Evolutionary conservation across 30 jellyfish, hydroid and myxozoan genomes (phyloP).

Genomic region (Aurelia sp.): DNA sequence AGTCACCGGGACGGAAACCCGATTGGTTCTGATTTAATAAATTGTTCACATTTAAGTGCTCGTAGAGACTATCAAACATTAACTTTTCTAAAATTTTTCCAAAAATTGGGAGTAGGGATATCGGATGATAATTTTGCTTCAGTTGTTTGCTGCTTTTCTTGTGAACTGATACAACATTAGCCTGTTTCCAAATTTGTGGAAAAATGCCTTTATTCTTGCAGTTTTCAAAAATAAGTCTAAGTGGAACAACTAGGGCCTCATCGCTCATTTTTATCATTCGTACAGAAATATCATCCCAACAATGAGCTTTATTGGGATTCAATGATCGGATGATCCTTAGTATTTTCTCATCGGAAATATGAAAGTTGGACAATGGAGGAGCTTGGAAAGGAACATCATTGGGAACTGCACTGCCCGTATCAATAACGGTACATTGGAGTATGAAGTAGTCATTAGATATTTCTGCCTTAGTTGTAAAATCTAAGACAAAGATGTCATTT

Average conservation of each 20-base stretch:
- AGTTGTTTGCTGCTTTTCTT: too few relatives aligned
- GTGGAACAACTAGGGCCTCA: slow-evolving; percentile 79
- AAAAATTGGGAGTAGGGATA: too few relatives aligned
- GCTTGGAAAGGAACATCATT: slow-evolving; percentile 37
- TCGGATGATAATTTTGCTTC: too few relatives aligned
- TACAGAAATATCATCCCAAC: slow-evolving; percentile 37
- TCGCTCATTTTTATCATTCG: slow-evolving; percentile 70
- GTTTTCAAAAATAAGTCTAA: slow-evolving; percentile 40
- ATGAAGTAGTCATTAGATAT: slow-evolving; percentile 49
- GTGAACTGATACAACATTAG: slow-evolving; percentile 54
- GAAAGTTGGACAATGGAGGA: slow-evolving; percentile 50
- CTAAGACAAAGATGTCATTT: slow-evolving; percentile 54
- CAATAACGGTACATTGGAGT: slow-evolving; percentile 59
- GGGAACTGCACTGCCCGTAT: slow-evolving; percentile 63
- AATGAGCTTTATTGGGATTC: too few relatives aligned
- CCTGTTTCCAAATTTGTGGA: slow-evolving; percentile 65
- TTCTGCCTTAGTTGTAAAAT: slow-evolving; percentile 61
- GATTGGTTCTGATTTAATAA: too few relatives aligned
- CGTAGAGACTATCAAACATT: too few relatives aligned
- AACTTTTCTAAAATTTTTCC: too few relatives aligned
- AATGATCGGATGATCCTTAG: neutral
- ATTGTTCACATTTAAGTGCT: too few relatives aligned
- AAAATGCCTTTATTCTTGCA: slow-evolving; percentile 53
- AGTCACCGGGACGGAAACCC: too few relatives aligned
- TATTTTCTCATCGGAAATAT: slow-evolving; percentile 65